Conservation (phyloP, 2,113 vertebrate genomes). For the Anhinga anhinga region DNA sequence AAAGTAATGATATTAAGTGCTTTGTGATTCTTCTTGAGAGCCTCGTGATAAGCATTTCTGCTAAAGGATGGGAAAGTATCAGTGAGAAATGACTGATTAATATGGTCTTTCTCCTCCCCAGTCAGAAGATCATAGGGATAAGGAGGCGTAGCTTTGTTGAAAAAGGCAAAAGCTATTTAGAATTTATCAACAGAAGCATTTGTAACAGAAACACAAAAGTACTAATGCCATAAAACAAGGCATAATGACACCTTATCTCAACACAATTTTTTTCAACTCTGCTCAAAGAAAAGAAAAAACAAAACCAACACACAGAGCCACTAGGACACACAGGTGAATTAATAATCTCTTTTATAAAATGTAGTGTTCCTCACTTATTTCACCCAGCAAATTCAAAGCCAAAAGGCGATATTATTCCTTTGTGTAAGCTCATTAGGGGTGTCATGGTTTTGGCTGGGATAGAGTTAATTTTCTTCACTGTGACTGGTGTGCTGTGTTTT, state of each 20-base stretch:
- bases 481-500: no score
- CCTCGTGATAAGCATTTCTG: background rate
- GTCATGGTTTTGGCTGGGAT: no score
- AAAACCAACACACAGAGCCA: background rate
- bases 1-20: background rate
- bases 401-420: background rate
- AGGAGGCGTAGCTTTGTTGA: background rate
- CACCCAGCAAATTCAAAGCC: background rate
- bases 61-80: background rate
- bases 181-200: background rate
- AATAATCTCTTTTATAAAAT: background rate
- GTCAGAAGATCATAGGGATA: background rate
- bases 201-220: background rate
- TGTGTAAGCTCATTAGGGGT: background rate
- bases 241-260: background rate
- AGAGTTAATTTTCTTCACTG: no score
- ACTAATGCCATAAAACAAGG: background rate
- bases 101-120: no score
- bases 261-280: background rate
- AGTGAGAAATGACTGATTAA: constrained; percentile 4
- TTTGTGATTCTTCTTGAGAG: background rate
- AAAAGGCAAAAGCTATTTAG: background rate
- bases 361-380: background rate
- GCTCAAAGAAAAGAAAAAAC: no score
- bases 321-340: background rate